Conservation (phyloP, 2,888 invertebrate genomes). For the Drosophila koepferae region DNA sequence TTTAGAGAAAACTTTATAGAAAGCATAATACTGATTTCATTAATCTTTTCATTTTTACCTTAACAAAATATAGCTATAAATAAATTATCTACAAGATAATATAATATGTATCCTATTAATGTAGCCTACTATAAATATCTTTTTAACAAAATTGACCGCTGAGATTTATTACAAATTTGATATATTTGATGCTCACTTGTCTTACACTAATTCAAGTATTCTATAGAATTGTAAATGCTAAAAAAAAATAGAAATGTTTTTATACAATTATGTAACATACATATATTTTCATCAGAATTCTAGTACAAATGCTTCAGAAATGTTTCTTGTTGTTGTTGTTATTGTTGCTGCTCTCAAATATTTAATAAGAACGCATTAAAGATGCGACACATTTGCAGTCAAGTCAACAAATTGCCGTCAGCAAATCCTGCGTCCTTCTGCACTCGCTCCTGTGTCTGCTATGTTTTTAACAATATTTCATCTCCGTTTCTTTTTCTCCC, state of each 20-base stretch:
- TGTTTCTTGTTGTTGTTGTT: conserved; percentile 9
- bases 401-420: conserved; percentile 78
- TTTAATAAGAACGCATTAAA: conserved; percentile 76
- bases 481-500: background rate
- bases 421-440: conserved; percentile 48
- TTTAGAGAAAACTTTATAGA: too few species aligned
- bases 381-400: conserved; percentile 79
- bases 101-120: too few species aligned
- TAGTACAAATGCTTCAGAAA: background rate
- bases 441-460: conserved; percentile 12
- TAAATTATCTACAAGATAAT: too few species aligned
- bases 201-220: background rate
- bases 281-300: background rate
- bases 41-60: too few species aligned
- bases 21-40: too few species aligned
- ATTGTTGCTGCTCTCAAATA: conserved; percentile 54
- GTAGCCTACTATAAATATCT: too few species aligned
- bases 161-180: background rate
- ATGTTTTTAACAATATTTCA: conserved; percentile 35
- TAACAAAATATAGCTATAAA: too few species aligned
- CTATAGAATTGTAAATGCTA: too few species aligned
- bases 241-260: background rate
- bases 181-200: background rate
- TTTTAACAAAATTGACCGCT: background rate
- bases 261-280: background rate